Base-by-base conservation (phyloP, 2,888 invertebrate species). In the Hedya salicella region DNA sequence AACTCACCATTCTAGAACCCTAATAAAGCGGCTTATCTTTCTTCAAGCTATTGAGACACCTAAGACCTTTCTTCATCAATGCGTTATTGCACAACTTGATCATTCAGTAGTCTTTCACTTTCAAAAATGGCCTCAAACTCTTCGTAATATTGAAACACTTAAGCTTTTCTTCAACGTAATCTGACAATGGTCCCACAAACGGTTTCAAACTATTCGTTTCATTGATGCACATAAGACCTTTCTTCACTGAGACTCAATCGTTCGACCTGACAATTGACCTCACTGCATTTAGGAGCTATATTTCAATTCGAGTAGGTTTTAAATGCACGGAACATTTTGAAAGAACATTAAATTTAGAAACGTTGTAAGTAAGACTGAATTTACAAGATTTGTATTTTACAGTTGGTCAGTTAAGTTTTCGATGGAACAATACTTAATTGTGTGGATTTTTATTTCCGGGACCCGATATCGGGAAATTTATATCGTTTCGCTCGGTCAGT, bases 231-330 rank as follows among this genome's bases (percentile, higher is more conserved):
- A 3, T 25, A 25, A 25, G 25, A 5, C 25, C 25, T 25, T 25
- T 25, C 25, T 25, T 25, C 0, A 25, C 25, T 25, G 25, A 6
- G 25, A 25, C n/a, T n/a, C n/a, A n/a, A n/a, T n/a, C 25, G 25
- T 25, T 25, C 57, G 64, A 59, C 59, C 59, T 59, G 36, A 46
- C 52, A 21, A 19, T 59, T 64, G 57, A 59, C 57, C 57, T 32
- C 11, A 13, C 21, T 56, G 42, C 56, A 30, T 54, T 54, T 40
- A 48, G 25, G 48, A 36, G 36, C 11, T 42, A 16, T 54, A 9
- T 21, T 16, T 14, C 25, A 6, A 25, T 56, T 9, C 6, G 5
- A 11, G 40, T n/a, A 56, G 16, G 42, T n/a, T 16, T 0, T 4
- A 56, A 56, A 6, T 44, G 1, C 14, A 44, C 16, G 42, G 13